Base-by-base conservation (phyloP, 2,888 invertebrate genomes). In the Thymelicus sylvestris region DNA sequence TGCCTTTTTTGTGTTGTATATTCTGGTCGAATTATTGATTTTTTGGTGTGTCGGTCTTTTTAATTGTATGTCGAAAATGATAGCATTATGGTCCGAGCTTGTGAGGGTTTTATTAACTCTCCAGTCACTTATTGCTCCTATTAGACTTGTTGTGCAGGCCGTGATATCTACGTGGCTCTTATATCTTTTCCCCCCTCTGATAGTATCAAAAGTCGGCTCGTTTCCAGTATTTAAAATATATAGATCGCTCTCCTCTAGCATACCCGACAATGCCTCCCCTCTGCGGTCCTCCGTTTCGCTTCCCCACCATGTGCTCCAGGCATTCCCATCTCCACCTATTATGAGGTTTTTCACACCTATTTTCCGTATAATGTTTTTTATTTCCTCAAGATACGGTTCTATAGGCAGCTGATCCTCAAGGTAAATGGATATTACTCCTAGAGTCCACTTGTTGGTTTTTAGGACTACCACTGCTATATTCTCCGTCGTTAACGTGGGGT, bases 271-370 rank as follows among this genome's bases (percentile, higher is more conserved):
- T 1, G 61, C 71, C 72, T 67, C 38, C 59, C 57, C 55, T 4
- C 38, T 38, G 1, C 39, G 15, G 8, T 63, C 48, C 6, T 7
- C 7, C 7, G 39, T 41, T 6, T 7, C 7, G n/a, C 73, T 72
- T 1, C 73, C 71, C 71, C 73, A 73, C 71, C 71, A 71, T 3
- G 48, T 55, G 47, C 39, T 73, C 72, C 70, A 72, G 0, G 72
- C 74, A 10, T 74, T 74, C 13, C 68, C 60, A 48, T 74, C 74
- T 7, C 74, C 73, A 48, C 74, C 74, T 0, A 74, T 12, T 10
- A 74, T 60, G 6, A 73, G 52, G 0, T 48, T 47, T 5, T 39
- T 48, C 6, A 2, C 59, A 0, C 31, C 39, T 38, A 39, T 4
- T 66, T 24, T n/a, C 4, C 24, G 13, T 48, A 44, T 10, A 12